A percentile compares a stretch with the other conserved stretches of the same genome.
Evolutionary conservation across 2,888 invertebrate species (phyloP).

Genomic region (Escarpia spicata): DNA sequence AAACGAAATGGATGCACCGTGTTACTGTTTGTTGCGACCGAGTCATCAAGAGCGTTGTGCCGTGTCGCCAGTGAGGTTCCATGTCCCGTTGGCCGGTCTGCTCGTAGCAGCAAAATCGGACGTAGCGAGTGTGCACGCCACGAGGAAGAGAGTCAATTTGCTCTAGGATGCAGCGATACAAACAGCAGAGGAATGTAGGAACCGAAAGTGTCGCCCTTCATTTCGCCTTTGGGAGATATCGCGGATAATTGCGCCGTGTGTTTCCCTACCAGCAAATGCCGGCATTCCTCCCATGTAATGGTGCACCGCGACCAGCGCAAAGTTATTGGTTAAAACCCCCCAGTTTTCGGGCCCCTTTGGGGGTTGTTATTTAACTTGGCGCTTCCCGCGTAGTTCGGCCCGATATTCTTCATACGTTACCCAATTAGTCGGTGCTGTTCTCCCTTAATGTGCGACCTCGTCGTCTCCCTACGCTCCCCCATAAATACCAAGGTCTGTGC

Average conservation of each 20-base stretch:
- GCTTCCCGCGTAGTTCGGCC: neutral
- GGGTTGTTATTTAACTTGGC: neutral
- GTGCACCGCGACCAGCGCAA: conserved; percentile 6
- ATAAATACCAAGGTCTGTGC: neutral
- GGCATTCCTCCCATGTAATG: neutral
- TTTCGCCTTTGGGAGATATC: neutral
- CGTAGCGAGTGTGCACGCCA: neutral
- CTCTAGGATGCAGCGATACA: neutral
- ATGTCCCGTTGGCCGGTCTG: neutral
- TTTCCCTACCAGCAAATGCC: neutral
- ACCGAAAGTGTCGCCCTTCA: neutral
- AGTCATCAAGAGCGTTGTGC: no score
- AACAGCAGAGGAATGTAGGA: neutral
- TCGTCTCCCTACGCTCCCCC: neutral
- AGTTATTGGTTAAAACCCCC: neutral
- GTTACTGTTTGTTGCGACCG: neutral
- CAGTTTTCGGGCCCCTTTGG: neutral
- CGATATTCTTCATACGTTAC: neutral
- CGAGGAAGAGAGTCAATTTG: neutral
- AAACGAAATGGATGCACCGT: neutral
- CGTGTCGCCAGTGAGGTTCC: neutral
- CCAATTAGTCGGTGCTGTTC: neutral
- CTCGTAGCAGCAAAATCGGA: neutral
- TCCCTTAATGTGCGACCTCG: conserved; percentile 7
- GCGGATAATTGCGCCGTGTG: neutral